These are phyloP conservation scores for Campylomormyrus tamandua DNA, from an alignment of 2,113 vertebrate genomes.

Conservation along the genomic window DNA sequence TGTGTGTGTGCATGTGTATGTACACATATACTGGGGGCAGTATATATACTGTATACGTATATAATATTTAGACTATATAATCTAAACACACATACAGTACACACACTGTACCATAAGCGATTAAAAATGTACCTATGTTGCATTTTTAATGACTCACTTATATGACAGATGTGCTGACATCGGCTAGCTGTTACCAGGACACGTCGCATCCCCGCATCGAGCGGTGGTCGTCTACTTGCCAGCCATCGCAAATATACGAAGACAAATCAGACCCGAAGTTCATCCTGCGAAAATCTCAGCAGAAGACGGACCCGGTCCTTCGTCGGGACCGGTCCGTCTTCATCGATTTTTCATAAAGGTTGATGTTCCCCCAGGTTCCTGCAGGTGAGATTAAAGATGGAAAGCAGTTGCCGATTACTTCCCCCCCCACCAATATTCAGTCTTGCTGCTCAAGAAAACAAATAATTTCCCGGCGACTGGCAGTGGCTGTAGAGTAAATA, in stretches of 20 bases:
- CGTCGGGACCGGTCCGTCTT: neutral
- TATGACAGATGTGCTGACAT: neutral
- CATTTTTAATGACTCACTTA: neutral
- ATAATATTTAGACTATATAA: neutral
- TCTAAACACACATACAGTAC: neutral
- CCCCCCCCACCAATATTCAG: constrained; percentile 44
- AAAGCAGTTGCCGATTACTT: constrained; percentile 1
- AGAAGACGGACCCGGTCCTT: neutral
- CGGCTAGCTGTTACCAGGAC: neutral
- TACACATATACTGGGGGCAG: no score
- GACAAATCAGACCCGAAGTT: neutral
- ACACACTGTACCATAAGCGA: neutral
- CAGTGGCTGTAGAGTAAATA: constrained; percentile 81
- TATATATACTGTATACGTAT: no score
- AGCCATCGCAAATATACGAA: neutral
- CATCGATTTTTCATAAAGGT: constrained; percentile 38
- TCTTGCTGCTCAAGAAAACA: constrained; percentile 71
- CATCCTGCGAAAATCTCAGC: neutral
- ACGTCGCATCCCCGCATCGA: no score
- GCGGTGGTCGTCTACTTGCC: no score
- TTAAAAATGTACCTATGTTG: neutral
- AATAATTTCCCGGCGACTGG: constrained; percentile 75
- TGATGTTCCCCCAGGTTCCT: constrained; percentile 24
- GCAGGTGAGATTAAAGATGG: constrained; percentile 48
- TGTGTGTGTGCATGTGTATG: no score